Percentiles rank a stretch among this genome's conserved stretches.
Evolutionary conservation across 2,888 invertebrate genomes (phyloP).

Genomic region (Graphium colonna): DNA sequence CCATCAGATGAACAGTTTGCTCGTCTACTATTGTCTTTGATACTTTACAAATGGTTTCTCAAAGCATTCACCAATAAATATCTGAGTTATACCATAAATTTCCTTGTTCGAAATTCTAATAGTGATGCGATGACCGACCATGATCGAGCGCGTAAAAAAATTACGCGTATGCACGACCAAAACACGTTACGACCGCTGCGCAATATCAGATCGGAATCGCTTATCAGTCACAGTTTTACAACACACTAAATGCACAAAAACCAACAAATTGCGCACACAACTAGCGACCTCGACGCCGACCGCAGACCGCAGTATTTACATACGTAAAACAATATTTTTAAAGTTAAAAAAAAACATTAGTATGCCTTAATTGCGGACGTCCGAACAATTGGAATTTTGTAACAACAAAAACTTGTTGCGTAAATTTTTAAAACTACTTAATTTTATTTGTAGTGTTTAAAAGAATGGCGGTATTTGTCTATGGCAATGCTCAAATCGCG

Average conservation of each 20-base stretch:
- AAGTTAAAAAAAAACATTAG: constrained; percentile 21
- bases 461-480: too few relatives aligned
- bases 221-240: not conserved
- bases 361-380: constrained; percentile 52
- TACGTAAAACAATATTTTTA: not conserved
- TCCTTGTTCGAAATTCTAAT: too few relatives aligned
- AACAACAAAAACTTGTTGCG: too few relatives aligned
- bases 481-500: too few relatives aligned
- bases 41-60: too few relatives aligned
- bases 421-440: too few relatives aligned
- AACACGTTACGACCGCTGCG: not conserved
- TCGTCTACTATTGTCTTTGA: too few relatives aligned
- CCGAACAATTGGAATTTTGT: too few relatives aligned
- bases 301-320: not conserved
- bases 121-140: not conserved
- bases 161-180: not conserved
- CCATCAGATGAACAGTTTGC: too few relatives aligned
- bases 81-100: too few relatives aligned
- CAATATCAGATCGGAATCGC: not conserved
- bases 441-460: too few relatives aligned
- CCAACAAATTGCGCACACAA: not conserved
- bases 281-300: not conserved
- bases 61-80: too few relatives aligned
- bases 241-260: not conserved
- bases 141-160: not conserved